Percentiles rank a stretch among this genome's conserved stretches.
These are phyloP conservation scores for Notiomystis cincta DNA, from an alignment of 2,113 vertebrate species.

Conservation along the genomic window DNA sequence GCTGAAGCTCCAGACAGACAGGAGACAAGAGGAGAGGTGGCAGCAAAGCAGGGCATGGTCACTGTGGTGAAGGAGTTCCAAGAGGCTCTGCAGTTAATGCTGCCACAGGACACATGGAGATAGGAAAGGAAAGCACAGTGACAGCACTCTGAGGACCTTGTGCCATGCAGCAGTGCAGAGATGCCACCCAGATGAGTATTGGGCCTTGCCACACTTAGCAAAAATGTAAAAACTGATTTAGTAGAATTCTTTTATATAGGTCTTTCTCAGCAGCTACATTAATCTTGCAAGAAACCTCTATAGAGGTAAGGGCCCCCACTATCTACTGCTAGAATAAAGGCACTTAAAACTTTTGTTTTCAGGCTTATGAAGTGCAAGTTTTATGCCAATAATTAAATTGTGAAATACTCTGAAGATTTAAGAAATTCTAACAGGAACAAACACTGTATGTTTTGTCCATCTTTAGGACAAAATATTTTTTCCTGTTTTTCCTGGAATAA, in stretches of 20 bases:
- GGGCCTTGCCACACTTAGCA: neutral
- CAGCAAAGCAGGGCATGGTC: neutral
- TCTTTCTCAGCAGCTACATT: neutral
- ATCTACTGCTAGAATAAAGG: neutral
- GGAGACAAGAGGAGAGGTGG: neutral
- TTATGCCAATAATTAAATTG: neutral
- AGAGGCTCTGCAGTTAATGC: neutral
- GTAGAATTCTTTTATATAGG: neutral
- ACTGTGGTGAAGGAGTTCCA: neutral
- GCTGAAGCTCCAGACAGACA: neutral
- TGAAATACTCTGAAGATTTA: slow-evolving; percentile 10
- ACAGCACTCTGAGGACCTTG: neutral
- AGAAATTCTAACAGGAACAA: neutral
- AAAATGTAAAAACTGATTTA: neutral
- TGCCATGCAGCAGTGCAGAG: neutral
- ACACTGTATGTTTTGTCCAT: neutral
- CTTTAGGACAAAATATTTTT: neutral
- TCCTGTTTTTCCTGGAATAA: neutral
- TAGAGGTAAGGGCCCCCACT: neutral
- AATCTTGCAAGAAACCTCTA: neutral
- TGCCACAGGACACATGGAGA: neutral
- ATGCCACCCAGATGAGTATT: neutral
- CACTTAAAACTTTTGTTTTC: neutral
- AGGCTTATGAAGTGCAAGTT: neutral
- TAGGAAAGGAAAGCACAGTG: neutral